Evolutionary conservation across 2,113 vertebrate genomes (phyloP).

Genomic region (Falcunculus frontatus): DNA sequence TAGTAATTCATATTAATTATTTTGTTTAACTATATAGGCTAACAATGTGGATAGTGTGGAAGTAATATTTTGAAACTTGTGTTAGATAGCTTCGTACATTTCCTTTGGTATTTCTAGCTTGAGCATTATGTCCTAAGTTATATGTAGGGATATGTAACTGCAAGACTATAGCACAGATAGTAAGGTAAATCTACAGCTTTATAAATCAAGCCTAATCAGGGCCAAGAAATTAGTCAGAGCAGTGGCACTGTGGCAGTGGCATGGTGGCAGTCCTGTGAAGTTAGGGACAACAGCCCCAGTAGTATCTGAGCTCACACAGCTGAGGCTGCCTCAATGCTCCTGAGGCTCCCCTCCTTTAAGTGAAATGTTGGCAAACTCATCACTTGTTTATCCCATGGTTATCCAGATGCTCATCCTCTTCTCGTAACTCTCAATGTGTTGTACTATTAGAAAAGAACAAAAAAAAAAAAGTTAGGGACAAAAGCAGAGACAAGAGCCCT

Average conservation of each 20-base stretch:
- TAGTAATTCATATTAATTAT: background rate
- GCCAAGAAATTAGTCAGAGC: background rate
- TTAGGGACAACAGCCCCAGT: too few relatives aligned
- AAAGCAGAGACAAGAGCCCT: background rate
- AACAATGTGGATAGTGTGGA: background rate
- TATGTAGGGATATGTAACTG: background rate
- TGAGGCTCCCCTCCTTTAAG: background rate
- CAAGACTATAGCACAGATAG: background rate
- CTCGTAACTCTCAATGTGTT: background rate
- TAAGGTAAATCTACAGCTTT: background rate
- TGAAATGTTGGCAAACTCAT: background rate
- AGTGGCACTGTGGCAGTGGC: background rate
- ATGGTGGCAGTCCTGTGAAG: background rate
- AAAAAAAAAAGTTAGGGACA: background rate
- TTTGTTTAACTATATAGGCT: background rate
- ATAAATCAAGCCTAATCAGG: background rate
- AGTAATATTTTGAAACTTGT: background rate
- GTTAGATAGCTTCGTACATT: background rate
- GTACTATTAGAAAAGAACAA: background rate
- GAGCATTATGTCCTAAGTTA: background rate
- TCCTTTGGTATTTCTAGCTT: background rate
- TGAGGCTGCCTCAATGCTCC: fast-evolving
- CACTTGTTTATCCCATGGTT: background rate
- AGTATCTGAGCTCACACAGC: background rate
- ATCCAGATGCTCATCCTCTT: background rate